Evolutionary conservation across 2,113 vertebrate species (phyloP).

Genomic region (Anseranas semipalmata): DNA sequence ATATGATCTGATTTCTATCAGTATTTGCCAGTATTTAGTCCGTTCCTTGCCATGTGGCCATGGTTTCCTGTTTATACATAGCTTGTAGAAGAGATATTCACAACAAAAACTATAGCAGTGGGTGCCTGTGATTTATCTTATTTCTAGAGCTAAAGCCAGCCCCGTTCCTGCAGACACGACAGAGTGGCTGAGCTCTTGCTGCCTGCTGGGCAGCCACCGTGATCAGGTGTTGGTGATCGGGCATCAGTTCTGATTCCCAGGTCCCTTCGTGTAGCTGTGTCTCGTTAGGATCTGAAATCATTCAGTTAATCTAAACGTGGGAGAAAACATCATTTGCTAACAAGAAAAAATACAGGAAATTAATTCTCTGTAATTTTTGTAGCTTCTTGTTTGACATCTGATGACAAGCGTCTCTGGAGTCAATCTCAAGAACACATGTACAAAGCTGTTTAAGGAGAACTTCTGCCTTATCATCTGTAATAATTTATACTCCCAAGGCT

Average conservation of each 20-base stretch:
- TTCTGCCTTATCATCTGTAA: slow-evolving; percentile 4
- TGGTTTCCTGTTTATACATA: slow-evolving; percentile 18
- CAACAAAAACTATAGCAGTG: neutral
- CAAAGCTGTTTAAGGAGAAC: neutral
- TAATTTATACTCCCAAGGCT: slow-evolving; percentile 1
- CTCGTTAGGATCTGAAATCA: neutral
- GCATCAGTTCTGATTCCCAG: neutral
- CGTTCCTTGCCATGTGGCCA: neutral
- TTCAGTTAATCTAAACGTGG: neutral
- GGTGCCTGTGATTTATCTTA: neutral
- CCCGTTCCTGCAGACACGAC: fast-evolving
- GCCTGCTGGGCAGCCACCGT: neutral
- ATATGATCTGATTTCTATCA: neutral
- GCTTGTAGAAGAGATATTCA: neutral
- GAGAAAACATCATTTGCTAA: neutral
- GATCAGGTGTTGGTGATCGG: neutral
- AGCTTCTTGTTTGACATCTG: neutral
- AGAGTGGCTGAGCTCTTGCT: neutral
- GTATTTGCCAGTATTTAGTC: neutral
- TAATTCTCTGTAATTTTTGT: neutral
- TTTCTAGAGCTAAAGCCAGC: neutral
- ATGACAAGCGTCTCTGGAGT: slow-evolving; percentile 18
- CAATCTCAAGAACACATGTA: neutral
- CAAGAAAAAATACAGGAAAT: neutral
- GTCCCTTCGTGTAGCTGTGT: neutral